Evolutionary conservation across 2,797 vertebrate species (phyloP).

Genomic region (Sebastes wilsoni): DNA sequence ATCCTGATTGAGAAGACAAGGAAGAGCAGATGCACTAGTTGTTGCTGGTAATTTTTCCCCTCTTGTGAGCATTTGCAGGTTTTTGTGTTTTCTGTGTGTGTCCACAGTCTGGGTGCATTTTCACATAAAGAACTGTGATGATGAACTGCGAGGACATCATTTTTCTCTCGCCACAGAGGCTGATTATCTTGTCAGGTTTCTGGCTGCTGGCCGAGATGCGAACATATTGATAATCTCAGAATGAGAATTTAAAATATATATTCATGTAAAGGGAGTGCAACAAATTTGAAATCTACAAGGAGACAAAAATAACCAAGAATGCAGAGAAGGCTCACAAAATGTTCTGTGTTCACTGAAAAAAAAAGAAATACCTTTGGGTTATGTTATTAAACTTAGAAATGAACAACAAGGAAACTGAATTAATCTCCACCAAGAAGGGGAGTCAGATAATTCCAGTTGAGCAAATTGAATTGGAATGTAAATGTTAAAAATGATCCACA

Average conservation of each 20-base stretch:
- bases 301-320: constrained; percentile 49
- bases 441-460: constrained; percentile 77
- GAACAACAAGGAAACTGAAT: constrained; percentile 77
- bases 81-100: background rate
- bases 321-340: constrained; percentile 50
- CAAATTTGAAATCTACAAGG: constrained; percentile 55
- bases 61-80: constrained; percentile 10
- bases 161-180: constrained; percentile 48
- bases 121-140: constrained; percentile 28
- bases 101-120: background rate
- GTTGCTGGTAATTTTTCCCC: constrained; percentile 29
- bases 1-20: constrained; percentile 63
- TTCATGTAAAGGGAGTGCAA: constrained; percentile 39
- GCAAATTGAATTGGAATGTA: constrained; percentile 79
- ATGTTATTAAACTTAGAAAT: constrained; percentile 79
- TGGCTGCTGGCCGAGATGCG: constrained; percentile 57
- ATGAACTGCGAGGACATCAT: constrained; percentile 48
- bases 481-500: constrained; percentile 75
- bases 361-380: constrained; percentile 75
- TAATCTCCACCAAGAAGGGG: constrained; percentile 73
- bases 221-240: constrained; percentile 53
- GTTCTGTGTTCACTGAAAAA: constrained; percentile 57
- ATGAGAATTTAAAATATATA: constrained; percentile 58
- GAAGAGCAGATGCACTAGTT: constrained; percentile 61
- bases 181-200: constrained; percentile 71